Conservation (phyloP, 2,113 vertebrate species). For the Lonchura striata region DNA sequence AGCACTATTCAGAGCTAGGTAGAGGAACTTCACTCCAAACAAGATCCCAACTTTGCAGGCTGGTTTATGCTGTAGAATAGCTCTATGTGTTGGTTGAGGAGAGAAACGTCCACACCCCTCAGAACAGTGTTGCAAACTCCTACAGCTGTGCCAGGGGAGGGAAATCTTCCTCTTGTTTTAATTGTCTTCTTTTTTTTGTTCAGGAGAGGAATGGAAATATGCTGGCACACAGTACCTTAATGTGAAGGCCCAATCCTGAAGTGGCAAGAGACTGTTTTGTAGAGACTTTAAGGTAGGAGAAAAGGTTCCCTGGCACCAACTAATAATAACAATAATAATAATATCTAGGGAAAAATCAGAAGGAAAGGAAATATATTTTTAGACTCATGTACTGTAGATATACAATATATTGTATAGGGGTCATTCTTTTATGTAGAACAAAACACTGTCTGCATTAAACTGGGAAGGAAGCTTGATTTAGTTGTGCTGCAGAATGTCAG, state of each 20-base stretch:
- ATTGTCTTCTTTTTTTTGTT: not conserved
- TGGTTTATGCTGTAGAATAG: not conserved
- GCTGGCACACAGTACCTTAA: not conserved
- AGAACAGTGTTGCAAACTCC: not conserved
- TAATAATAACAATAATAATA: not conserved
- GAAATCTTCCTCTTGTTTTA: not conserved
- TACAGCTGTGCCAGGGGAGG: not conserved
- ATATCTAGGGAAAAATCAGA: not conserved
- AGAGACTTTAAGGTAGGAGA: not conserved
- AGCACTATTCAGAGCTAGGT: not conserved
- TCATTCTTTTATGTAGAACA: not conserved
- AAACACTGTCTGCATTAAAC: not conserved
- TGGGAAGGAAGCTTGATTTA: not conserved
- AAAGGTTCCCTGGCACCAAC: not conserved
- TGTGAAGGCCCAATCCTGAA: accelerated
- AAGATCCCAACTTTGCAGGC: not conserved
- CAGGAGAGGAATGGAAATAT: not conserved
- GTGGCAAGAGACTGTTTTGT: not conserved
- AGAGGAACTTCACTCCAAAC: not conserved
- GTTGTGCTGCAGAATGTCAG: not conserved
- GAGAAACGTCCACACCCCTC: accelerated
- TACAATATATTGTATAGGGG: not conserved
- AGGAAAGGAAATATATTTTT: not conserved
- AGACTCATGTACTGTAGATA: not conserved
- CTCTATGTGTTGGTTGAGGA: not conserved